Evolutionary conservation across 2,888 invertebrate genomes (phyloP).

Genomic region (Hydrotaea diabolus): DNA sequence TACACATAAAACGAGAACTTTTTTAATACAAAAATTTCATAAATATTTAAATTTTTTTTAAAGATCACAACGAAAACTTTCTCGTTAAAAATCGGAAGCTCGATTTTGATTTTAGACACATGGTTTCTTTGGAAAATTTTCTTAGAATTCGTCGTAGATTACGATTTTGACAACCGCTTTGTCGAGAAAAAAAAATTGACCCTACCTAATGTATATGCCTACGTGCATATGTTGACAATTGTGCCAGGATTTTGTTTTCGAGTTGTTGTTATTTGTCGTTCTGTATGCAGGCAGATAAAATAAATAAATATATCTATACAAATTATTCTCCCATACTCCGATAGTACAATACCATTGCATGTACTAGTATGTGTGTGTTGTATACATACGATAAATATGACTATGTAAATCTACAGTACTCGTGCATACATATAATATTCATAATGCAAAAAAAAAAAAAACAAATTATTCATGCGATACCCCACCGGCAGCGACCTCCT

Average conservation of each 20-base stretch:
- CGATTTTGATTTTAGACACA: too few species aligned
- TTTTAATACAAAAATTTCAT: too few species aligned
- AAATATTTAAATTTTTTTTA: too few species aligned
- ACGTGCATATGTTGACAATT: background rate
- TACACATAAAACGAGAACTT: too few species aligned
- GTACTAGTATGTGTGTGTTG: background rate
- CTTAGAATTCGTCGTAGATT: too few species aligned
- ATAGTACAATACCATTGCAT: background rate
- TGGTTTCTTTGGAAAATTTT: too few species aligned
- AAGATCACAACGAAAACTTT: too few species aligned
- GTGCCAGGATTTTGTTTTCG: background rate
- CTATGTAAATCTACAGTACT: background rate
- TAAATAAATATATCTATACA: conserved; percentile 12
- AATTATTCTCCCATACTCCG: background rate
- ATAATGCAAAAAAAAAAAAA: background rate
- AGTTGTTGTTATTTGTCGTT: background rate
- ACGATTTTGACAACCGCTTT: too few species aligned
- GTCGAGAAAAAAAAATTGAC: too few species aligned
- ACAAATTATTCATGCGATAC: conserved; percentile 3
- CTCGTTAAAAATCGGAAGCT: too few species aligned
- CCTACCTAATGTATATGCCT: background rate
- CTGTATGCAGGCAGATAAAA: background rate
- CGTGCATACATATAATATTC: background rate
- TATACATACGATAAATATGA: too few species aligned
- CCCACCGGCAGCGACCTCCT: background rate